These are phyloP conservation scores for Pygocentrus nattereri DNA, from an alignment of 2,797 vertebrate species.

Conservation along the genomic window DNA sequence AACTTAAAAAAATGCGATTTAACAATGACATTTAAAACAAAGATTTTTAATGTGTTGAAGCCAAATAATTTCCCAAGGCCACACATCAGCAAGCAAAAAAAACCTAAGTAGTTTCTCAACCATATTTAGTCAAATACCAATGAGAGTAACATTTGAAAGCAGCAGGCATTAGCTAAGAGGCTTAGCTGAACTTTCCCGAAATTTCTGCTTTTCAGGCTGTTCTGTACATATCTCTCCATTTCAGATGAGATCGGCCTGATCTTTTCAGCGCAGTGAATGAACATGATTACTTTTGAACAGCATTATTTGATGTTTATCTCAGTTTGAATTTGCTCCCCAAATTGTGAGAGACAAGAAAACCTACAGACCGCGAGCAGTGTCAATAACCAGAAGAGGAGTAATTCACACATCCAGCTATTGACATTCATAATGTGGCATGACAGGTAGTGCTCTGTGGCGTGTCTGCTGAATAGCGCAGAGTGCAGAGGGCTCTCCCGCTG, in stretches of 20 bases:
- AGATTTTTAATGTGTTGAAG: not conserved
- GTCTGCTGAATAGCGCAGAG: slow-evolving; percentile 42
- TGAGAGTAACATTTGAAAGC: slow-evolving; percentile 11
- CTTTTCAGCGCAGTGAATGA: slow-evolving; percentile 47
- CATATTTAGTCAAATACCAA: slow-evolving; percentile 1
- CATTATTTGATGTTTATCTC: slow-evolving; percentile 48
- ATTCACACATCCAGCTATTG: slow-evolving; percentile 48
- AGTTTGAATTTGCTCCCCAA: slow-evolving; percentile 30
- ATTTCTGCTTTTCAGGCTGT: slow-evolving; percentile 3
- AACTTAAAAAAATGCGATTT: not conserved
- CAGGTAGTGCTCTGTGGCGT: slow-evolving; percentile 41
- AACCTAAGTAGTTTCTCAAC: not conserved
- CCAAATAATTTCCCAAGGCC: not conserved
- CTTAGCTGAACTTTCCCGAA: slow-evolving; percentile 13
- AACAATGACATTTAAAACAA: not conserved
- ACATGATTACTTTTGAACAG: slow-evolving; percentile 43
- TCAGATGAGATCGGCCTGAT: slow-evolving; percentile 26
- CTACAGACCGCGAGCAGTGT: slow-evolving; percentile 30
- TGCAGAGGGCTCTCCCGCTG: slow-evolving; percentile 40
- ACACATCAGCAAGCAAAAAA: not conserved
- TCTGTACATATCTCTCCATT: slow-evolving; percentile 21
- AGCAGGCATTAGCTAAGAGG: slow-evolving; percentile 9
- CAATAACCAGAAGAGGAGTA: slow-evolving; percentile 36
- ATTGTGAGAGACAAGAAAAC: slow-evolving; percentile 33
- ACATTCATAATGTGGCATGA: slow-evolving; percentile 36